Conservation (phyloP, 2,113 vertebrate genomes). For the Phyllostomus discolor region DNA sequence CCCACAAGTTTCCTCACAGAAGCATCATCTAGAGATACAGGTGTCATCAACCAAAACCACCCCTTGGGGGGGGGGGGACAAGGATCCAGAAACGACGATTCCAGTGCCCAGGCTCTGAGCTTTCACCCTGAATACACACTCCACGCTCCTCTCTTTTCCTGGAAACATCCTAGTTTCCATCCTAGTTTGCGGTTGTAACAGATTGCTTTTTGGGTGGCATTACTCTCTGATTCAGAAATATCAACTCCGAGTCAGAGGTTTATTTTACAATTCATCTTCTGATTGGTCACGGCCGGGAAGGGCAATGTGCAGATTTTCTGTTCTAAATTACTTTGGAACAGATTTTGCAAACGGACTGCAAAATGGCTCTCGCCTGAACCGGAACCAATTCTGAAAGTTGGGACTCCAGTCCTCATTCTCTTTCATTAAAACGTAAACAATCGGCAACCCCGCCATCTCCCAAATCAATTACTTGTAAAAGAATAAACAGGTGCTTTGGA, state of each 20-base stretch:
- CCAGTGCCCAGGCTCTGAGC: not conserved
- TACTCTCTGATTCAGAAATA: conserved; percentile 37
- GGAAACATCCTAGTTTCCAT: too few species aligned
- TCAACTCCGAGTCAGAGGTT: conserved; percentile 40
- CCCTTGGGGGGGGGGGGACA: not conserved
- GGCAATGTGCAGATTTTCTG: conserved; percentile 36
- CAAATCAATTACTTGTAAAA: conserved; percentile 46
- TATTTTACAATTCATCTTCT: conserved; percentile 49
- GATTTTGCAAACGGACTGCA: conserved; percentile 27
- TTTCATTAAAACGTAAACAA: not conserved
- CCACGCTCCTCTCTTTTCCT: not conserved
- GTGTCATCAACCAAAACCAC: not conserved
- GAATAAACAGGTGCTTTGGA: conserved; percentile 57
- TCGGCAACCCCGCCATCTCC: conserved; percentile 15
- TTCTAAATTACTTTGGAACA: conserved; percentile 48
- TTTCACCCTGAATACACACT: not conserved
- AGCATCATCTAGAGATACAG: not conserved
- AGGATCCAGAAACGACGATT: not conserved
- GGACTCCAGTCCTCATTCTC: not conserved
- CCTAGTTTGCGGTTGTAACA: not conserved
- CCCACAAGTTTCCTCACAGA: not conserved
- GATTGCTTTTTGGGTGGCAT: not conserved
- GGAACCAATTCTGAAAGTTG: not conserved
- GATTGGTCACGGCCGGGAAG: conserved; percentile 7
- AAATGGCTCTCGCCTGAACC: not conserved